Evolutionary conservation across 2,888 invertebrate species (phyloP).

Genomic region (Stegophylla sp.): DNA sequence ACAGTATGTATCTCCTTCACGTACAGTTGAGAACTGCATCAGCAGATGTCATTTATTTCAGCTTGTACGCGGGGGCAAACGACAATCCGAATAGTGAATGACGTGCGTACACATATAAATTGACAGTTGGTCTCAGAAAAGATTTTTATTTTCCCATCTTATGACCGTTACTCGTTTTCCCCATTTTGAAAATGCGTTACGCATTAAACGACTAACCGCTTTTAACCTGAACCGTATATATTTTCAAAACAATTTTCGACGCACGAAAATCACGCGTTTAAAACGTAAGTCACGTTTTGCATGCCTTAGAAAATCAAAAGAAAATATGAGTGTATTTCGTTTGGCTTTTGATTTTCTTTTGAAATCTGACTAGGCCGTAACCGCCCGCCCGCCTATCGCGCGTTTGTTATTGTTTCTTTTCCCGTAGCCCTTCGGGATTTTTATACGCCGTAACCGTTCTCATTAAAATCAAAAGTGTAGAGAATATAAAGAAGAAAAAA

Average conservation of each 20-base stretch:
- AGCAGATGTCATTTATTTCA: conserved; percentile 12
- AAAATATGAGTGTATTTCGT: conserved; percentile 25
- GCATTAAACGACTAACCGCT: neutral
- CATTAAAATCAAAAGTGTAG: conserved; percentile 56
- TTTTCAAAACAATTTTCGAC: conserved; percentile 8
- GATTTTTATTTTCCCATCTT: neutral
- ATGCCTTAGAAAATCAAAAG: conserved; percentile 25
- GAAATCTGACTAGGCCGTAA: conserved; percentile 30
- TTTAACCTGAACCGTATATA: neutral
- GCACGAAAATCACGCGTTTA: neutral
- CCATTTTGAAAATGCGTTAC: neutral
- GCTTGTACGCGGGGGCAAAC: conserved; percentile 6
- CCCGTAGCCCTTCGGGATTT: conserved; percentile 25
- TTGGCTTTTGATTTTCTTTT: conserved; percentile 45
- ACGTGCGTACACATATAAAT: conserved; percentile 13
- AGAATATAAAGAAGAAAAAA: conserved; percentile 1
- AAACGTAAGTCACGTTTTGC: conserved; percentile 37
- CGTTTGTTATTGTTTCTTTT: conserved; percentile 48
- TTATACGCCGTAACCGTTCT: conserved; percentile 43
- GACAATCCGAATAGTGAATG: conserved; percentile 5
- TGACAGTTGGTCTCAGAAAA: conserved; percentile 31
- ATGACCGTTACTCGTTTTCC: neutral
- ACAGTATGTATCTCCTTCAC: neutral
- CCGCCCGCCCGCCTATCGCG: neutral
- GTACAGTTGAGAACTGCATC: neutral